Conservation (phyloP, 2,888 invertebrate genomes). For the Schrankia costaestrigalis region DNA sequence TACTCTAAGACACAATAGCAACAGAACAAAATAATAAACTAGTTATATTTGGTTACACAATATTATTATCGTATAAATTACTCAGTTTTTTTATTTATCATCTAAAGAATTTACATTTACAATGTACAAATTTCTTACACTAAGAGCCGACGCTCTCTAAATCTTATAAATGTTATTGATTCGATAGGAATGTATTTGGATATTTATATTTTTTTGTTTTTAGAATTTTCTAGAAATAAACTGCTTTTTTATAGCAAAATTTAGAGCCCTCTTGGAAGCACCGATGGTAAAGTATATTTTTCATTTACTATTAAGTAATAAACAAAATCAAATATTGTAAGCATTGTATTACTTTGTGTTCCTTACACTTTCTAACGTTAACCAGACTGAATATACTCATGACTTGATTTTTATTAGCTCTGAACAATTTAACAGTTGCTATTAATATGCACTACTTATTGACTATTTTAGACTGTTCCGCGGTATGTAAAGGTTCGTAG, state of each 20-base stretch:
- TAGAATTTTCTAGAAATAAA: constrained; percentile 31
- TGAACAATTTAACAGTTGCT: no score
- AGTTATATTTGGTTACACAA: constrained; percentile 50
- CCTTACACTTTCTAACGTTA: no score
- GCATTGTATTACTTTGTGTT: no score
- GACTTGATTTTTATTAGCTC: no score
- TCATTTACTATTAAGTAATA: no score
- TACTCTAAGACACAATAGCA: constrained; percentile 15
- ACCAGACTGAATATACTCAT: no score
- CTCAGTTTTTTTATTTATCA: constrained; percentile 31
- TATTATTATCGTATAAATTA: constrained; percentile 45
- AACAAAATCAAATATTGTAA: no score
- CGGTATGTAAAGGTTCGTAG: no score
- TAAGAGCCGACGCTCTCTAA: constrained; percentile 52
- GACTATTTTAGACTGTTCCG: no score
- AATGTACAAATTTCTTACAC: constrained; percentile 66
- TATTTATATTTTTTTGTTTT: constrained; percentile 14
- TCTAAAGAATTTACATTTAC: constrained; percentile 71
- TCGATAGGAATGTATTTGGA: constrained; percentile 52
- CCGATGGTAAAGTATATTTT: constrained; percentile 9
- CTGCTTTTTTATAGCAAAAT: constrained; percentile 17
- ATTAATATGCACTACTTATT: no score
- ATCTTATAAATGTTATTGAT: constrained; percentile 38
- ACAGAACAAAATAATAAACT: constrained; percentile 17
- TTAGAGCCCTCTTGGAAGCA: constrained; percentile 22